Base-by-base conservation (phyloP, 2,888 invertebrate genomes). In the Agrilus cyanescens region DNA sequence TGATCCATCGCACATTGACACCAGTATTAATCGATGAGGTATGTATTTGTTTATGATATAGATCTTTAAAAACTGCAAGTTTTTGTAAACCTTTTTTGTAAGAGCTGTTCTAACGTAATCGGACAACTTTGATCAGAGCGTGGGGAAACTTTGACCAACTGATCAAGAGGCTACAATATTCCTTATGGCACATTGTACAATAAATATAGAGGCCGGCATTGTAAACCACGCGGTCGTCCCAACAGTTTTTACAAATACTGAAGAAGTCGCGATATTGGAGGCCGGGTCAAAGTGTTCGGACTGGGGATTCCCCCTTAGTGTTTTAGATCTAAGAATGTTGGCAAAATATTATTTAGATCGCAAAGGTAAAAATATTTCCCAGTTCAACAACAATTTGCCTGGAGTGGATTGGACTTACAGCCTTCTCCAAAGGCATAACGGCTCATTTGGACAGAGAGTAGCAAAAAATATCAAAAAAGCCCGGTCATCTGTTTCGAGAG, bases 341-440 rank as follows among this genome's bases (percentile, higher is more conserved):
- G 48, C 50, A 4, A 56, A 55, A 39, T 41, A 31, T 12, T 55
- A 53, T 48, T 42, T 56, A 13, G 51, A 56, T 34, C 37, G 46
- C 12, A 14, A 32, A 13, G 53, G 53, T 7, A 32, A 47, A 29
- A 44, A 15, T 3, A 47, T 52, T 37, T 25, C 15, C 12, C 45
- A 40, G 42, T 57, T 54, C 43, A 44, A 36, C 18, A 46, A 51
- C 37, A 53, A 53, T 46, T 39, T 50, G 14, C 53, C 47, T 14
- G 46, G 46, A 7, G 44, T 40, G 29, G 52, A 55, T 18, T 53
- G 49, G 49, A 52, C 47, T 2, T 30, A 35, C 12, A 36, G 42
- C 12, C 16, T 54, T 15, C 34, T 54, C 15, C 48, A 53, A 37
- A 38, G 53, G 15, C 49, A 53, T 38, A 52, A 50, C 16, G 50